Evolutionary conservation across 2,797 vertebrate genomes (phyloP), one percentile per base, ranked within the genome.

Genomic region (Naso thynnoides): DNA sequence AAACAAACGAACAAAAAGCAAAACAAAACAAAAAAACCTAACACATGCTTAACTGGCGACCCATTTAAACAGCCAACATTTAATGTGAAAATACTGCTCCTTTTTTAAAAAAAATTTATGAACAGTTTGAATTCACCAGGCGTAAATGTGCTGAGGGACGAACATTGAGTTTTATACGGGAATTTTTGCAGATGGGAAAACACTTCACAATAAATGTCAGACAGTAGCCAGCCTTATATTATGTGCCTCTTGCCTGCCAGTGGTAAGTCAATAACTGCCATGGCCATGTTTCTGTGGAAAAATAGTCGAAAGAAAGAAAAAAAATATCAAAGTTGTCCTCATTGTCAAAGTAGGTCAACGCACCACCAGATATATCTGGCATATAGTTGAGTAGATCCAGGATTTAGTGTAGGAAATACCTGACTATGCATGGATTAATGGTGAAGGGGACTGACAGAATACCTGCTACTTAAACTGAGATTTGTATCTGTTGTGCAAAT

Each of bases 161-260:
- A 15, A 55, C 24, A 49, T 9, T 15, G 18, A 31, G 60, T 44
- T 63, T 79, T 49, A 73, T 52, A 52, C 24, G 42, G 44, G 49
- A 18, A 59, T 65, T 65, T 38, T 9, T 75, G 57, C 64, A 79
- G 42, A 81, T 70, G 62, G 58, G 48, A 71, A 79, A 82, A 65
- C 45, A 38, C 53, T 78, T 66, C 2, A 71, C 23, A 33, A 70
- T 79, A 76, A 60, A 71, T 39, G 62, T 75, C 55, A 58, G 47
- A 42, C 58, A 74, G 45, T 55, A 62, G 45, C 36, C 21, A 6
- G 48, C n/a, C 42, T 61, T 48, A 29, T 66, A 58, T 57, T 57
- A 58, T 21, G 9, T 49, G 41, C 29, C 24, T 3, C 33, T 49
- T 31, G 58, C 21, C 24, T 66, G 58, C 67, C 64, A 79, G 19